These are phyloP conservation scores for Plutomurus gul DNA, from an alignment of 1,140 invertebrate species.

Conservation along the genomic window DNA sequence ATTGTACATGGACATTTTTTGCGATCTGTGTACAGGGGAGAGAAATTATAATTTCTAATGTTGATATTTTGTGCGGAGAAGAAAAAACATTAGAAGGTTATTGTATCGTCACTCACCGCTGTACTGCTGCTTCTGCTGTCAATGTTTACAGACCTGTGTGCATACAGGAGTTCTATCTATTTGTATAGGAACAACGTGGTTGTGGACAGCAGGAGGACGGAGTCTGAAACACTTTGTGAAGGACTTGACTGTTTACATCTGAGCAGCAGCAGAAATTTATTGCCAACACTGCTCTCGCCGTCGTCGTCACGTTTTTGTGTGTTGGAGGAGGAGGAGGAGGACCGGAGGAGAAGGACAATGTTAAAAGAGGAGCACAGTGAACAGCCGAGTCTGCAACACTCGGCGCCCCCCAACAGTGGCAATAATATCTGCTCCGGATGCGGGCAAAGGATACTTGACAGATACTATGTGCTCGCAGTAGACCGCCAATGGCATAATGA, in stretches of 20 bases:
- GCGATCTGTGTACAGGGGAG: too few relatives aligned
- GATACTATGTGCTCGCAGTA: slow-evolving; percentile 84
- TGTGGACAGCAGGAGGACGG: not conserved
- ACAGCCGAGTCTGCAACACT: not conserved
- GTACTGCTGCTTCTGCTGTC: too few relatives aligned
- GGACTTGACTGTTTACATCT: not conserved
- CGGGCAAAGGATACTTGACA: slow-evolving; percentile 77
- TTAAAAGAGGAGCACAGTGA: not conserved
- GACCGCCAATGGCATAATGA: slow-evolving; percentile 86
- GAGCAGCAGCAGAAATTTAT: not conserved
- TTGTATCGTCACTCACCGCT: too few relatives aligned
- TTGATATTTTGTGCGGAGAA: too few relatives aligned
- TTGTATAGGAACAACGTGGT: not conserved
- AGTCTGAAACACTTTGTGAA: not conserved
- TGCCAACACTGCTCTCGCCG: too few relatives aligned
- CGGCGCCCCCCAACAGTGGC: slow-evolving; percentile 30
- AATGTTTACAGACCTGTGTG: too few relatives aligned
- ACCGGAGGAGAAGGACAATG: not conserved
- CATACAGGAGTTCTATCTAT: too few relatives aligned
- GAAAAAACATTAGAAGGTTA: too few relatives aligned
- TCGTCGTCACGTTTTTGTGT: too few relatives aligned
- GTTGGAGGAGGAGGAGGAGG: slow-evolving; percentile 50
- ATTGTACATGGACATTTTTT: too few relatives aligned
- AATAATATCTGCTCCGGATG: slow-evolving; percentile 77
- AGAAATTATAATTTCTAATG: too few relatives aligned